Base-by-base conservation (phyloP, 2,797 vertebrate species). In the Mormyrus hasselquistii region DNA sequence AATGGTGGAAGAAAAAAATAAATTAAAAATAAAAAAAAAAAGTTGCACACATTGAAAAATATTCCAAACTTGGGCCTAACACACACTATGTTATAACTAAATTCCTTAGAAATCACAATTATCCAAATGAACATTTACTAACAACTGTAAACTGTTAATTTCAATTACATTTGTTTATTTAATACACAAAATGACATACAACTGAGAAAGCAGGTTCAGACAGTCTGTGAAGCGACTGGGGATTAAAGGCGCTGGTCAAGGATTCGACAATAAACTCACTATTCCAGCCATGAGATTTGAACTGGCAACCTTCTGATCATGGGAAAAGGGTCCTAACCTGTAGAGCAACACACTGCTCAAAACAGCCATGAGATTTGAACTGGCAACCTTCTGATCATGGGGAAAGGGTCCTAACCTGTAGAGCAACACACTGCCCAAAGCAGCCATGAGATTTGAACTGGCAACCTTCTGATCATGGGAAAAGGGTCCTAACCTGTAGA, bases 1-100 rank as follows among this genome's bases (percentile, higher is more conserved):
- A 38, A 92, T 90, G 52, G 59, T 62, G 22, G 59, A 62, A 62
- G n/a, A 9, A 9, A 25, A 25, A 62, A 62, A 62, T 7, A 47
- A 22, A 8, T 2, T 0, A 16, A 16, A 53, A 53, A 53, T 16
- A 5, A 9, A 90, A 14, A 88, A 87, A 69, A 0, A 25, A 73
- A 22, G 25, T 87, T 19, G 44, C 59, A 47, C 7, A 47, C 38
- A 83, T 49, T 73, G 29, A 38, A 53, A 25, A 34, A 57, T 14
- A 55, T 86, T 34, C 1, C 29, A 16, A 53, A 53, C 52, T 55
- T 55, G 84, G 84, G 22, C 29, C 25, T 49, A 84, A 47, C 76
- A 10, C 65, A 50, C 14, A 16, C 22, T 55, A 6, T 7, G n/a
- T 76, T 76, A 12, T 69, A 14, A 79, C 6, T 19, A 38, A 41